phyloP scores from a whole-genome alignment of 2,797 vertebrate genomes.

The Onychomys leucogaster region DNA sequence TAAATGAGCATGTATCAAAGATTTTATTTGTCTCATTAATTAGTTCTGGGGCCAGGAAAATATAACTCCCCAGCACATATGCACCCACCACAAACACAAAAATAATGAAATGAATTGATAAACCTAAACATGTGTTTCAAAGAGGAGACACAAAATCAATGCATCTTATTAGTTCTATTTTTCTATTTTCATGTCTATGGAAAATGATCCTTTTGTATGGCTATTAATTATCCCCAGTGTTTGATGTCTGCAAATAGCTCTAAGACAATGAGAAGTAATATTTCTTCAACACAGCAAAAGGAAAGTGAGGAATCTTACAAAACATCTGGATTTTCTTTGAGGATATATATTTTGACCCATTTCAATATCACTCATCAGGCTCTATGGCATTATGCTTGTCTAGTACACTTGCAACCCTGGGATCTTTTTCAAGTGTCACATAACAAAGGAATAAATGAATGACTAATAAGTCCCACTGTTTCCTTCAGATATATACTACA shows the following conservation, averaged over 20 bases:
- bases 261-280: not conserved
- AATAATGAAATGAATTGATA: conserved; percentile 1
- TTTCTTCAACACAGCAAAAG: not conserved
- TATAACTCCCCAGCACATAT: not conserved
- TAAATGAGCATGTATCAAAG: not conserved
- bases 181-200: not conserved
- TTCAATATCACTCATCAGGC: not conserved
- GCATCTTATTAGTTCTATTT: not conserved
- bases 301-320: not conserved
- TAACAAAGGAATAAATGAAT: not conserved
- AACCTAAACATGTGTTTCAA: not conserved
- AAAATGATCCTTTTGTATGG: not conserved
- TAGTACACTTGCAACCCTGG: not conserved
- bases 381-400: not conserved
- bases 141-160: not conserved
- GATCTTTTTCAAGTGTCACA: not conserved
- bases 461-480: not conserved
- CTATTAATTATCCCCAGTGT: not conserved
- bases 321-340: not conserved
- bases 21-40: conserved; percentile 26
- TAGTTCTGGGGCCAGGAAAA: not conserved
- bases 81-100: not conserved
- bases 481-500: not conserved
- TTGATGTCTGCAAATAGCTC: not conserved
- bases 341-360: not conserved